These are phyloP conservation scores for Corydoras sp. DNA, from an alignment of 2,113 vertebrate genomes.

Conservation along the genomic window DNA sequence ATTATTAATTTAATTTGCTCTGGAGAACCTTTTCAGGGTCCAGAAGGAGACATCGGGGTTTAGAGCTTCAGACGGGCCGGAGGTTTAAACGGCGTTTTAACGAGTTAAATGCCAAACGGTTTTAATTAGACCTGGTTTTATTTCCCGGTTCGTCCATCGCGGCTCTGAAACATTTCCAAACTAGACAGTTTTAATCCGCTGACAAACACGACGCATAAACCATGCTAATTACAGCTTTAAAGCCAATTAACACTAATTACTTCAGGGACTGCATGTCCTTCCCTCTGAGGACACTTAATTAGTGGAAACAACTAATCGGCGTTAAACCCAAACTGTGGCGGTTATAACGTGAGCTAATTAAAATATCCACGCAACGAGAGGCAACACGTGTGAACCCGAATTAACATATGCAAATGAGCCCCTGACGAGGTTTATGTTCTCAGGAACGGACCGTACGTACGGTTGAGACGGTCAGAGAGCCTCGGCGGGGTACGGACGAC, in stretches of 20 bases:
- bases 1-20: too few species aligned
- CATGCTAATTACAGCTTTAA: constrained; percentile 38
- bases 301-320: constrained; percentile 61
- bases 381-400: constrained; percentile 79
- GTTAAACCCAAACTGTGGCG: constrained; percentile 58
- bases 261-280: constrained; percentile 62
- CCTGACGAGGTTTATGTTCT: constrained; percentile 80
- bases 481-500: too few species aligned
- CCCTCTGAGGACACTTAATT: constrained; percentile 72
- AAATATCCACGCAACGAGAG: constrained; percentile 76
- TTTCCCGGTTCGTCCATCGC: too few species aligned
- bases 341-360: constrained; percentile 72
- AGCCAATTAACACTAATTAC: constrained; percentile 86
- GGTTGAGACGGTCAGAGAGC: too few species aligned
- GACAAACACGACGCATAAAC: constrained; percentile 27
- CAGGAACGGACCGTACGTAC: constrained; percentile 43
- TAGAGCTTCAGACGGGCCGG: too few species aligned
- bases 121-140: too few species aligned
- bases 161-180: too few species aligned
- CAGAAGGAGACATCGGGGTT: too few species aligned
- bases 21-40: too few species aligned
- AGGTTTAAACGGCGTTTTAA: too few species aligned
- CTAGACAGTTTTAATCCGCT: too few species aligned
- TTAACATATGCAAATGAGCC: constrained; percentile 82
- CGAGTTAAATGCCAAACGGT: too few species aligned